phyloP scores from a whole-genome alignment of 2,797 vertebrate species.

The Cheirogaleus major region DNA sequence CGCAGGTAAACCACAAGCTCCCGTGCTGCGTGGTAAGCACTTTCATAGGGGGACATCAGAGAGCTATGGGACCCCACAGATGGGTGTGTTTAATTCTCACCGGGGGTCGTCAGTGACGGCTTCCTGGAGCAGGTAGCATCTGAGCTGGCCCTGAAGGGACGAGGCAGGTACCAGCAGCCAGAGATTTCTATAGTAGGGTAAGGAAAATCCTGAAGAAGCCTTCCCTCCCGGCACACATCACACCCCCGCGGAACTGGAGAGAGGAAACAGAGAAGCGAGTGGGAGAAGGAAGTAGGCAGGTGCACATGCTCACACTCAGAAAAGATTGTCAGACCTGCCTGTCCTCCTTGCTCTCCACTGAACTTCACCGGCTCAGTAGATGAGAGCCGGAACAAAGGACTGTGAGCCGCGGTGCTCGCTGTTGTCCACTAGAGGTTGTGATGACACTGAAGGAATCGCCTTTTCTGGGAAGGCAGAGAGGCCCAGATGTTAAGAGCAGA shows the following conservation, averaged over 20 bases:
- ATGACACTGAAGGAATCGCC: slow-evolving; percentile 17
- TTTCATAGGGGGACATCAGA: neutral
- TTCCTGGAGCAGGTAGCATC: neutral
- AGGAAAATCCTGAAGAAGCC: neutral
- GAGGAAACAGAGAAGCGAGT: neutral
- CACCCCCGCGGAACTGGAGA: neutral
- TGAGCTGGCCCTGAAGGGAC: neutral
- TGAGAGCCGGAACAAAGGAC: neutral
- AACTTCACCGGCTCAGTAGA: accelerated
- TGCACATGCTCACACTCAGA: accelerated
- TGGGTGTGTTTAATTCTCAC: neutral
- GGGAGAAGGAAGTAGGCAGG: neutral
- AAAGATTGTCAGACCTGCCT: neutral
- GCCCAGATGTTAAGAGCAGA: accelerated
- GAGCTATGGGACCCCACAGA: too few species aligned
- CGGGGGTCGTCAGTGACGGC: neutral
- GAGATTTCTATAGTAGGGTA: neutral
- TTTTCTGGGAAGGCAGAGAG: neutral
- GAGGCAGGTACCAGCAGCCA: neutral
- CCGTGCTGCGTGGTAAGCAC: accelerated
- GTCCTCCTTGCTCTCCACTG: neutral
- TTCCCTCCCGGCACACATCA: neutral
- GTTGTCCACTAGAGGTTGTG: slow-evolving; percentile 56
- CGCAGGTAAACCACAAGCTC: neutral
- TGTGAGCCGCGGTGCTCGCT: accelerated